These are phyloP conservation scores for Alviniconcha strummeri DNA, from an alignment of 2,888 invertebrate species.

Conservation along the genomic window DNA sequence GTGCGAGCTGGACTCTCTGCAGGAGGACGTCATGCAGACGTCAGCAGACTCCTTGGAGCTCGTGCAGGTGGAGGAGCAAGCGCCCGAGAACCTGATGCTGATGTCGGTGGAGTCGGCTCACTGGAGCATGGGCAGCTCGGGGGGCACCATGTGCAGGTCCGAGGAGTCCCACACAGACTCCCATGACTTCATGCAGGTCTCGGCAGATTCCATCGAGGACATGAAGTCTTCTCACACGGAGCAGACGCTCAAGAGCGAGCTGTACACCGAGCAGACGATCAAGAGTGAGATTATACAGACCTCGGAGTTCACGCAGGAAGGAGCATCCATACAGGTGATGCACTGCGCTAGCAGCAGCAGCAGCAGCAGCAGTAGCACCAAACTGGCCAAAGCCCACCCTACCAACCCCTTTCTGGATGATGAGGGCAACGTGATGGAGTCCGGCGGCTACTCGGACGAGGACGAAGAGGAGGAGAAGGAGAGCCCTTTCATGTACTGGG, in stretches of 20 bases:
- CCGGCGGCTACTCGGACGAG: constrained; percentile 33
- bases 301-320: constrained; percentile 12
- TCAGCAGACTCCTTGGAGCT: constrained; percentile 62
- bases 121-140: constrained; percentile 64
- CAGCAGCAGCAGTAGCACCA: neutral
- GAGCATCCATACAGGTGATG: constrained; percentile 1
- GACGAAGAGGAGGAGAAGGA: constrained; percentile 37
- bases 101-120: constrained; percentile 49
- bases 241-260: constrained; percentile 27
- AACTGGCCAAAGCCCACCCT: constrained; percentile 37
- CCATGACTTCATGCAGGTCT: constrained; percentile 68
- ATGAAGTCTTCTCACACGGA: constrained; percentile 29
- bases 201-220: constrained; percentile 63
- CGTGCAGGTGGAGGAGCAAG: constrained; percentile 35
- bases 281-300: constrained; percentile 22
- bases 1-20: constrained; percentile 53
- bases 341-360: constrained; percentile 4
- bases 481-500: constrained; percentile 47
- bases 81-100: constrained; percentile 43
- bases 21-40: constrained; percentile 55
- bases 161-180: constrained; percentile 62
- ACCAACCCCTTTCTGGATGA: constrained; percentile 58
- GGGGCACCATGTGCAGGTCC: constrained; percentile 60
- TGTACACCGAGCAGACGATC: constrained; percentile 21
- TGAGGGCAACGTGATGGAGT: constrained; percentile 53